Base-by-base conservation (phyloP, 1,140 invertebrate genomes). In the Pseudomyrmex cubaensis region DNA sequence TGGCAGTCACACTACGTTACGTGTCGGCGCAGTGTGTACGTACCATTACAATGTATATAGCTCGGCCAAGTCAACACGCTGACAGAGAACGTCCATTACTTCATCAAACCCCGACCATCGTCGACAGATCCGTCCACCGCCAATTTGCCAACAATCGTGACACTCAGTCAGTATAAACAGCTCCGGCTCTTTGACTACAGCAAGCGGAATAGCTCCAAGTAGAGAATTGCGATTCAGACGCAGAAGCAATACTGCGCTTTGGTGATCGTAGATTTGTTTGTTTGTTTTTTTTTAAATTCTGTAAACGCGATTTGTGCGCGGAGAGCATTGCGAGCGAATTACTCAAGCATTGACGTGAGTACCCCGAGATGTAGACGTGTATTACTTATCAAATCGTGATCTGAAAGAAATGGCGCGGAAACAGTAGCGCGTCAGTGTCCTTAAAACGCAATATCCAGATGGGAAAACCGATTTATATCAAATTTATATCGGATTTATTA, bases 51-150 rank as follows among this genome's bases (percentile, higher is more conserved):
- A 85, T 88, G 84, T 90, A 87, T 89, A 88, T 87, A 76, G 80
- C 83, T 84, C 57, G 50, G 69, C 48, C 85, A 72, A 87, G 91
- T 93, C 91, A 93, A 92, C 91, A 93, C 88, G 90, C 90, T 89
- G 90, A 93, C 92, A 93, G 88, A 89, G 91, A 92, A 93, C 76
- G 91, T 93, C 92, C 92, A 93, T 93, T 93, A 93, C 92, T 92
- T 92, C 92, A 92, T 93, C 92, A 93, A 93, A 93, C 91, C 87
- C 84, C 73, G 90, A 88, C 90, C 92, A 92, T 93, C 87, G 92
- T 84, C 87, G 91, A 92, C 90, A 88, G 90, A 90, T 92, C 89
- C 84, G 85, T 89, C 88, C 85, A 92, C 91, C 88, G 88, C 89
- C 92, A 92, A 93, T 92, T 92, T 93, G 92, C 92, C 90, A 92